These are phyloP conservation scores for Pachycephus smyrnensis DNA, from an alignment of 2,888 invertebrate genomes.

Conservation along the genomic window DNA sequence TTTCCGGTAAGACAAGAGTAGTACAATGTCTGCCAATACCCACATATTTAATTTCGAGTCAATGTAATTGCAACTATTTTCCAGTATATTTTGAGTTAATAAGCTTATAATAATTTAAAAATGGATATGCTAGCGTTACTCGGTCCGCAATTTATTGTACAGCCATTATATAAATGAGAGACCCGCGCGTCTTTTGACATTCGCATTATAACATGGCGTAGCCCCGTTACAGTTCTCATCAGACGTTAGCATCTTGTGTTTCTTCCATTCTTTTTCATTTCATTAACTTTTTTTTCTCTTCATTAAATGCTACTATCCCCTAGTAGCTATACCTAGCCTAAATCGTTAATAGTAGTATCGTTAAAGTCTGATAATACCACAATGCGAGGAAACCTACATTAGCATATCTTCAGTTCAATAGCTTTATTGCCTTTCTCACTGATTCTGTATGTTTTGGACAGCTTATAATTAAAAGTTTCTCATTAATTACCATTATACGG, in stretches of 20 bases:
- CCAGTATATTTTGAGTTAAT: constrained; percentile 28
- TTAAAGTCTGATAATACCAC: constrained; percentile 49
- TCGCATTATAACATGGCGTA: constrained; percentile 19
- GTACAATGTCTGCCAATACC: background rate
- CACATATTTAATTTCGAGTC: constrained; percentile 24
- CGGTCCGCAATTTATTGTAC: constrained; percentile 52
- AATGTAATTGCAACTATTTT: constrained; percentile 33
- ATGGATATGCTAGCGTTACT: constrained; percentile 53
- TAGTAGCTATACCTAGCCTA: constrained; percentile 50
- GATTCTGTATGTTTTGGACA: constrained; percentile 54
- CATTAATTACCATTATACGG: constrained; percentile 27
- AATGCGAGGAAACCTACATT: constrained; percentile 54
- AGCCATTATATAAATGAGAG: constrained; percentile 42
- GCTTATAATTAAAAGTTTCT: constrained; percentile 38
- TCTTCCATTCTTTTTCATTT: constrained; percentile 33
- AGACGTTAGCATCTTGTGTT: constrained; percentile 15
- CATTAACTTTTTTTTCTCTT: constrained; percentile 28
- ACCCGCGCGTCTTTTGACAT: constrained; percentile 22
- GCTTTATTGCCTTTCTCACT: constrained; percentile 56
- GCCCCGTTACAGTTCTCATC: constrained; percentile 19
- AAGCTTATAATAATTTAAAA: constrained; percentile 40
- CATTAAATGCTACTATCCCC: constrained; percentile 33
- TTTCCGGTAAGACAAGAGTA: background rate
- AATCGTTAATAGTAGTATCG: constrained; percentile 45
- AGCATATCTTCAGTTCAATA: constrained; percentile 50